phyloP scores from a whole-genome alignment of 2,797 vertebrate genomes.

The Argya squamiceps region DNA sequence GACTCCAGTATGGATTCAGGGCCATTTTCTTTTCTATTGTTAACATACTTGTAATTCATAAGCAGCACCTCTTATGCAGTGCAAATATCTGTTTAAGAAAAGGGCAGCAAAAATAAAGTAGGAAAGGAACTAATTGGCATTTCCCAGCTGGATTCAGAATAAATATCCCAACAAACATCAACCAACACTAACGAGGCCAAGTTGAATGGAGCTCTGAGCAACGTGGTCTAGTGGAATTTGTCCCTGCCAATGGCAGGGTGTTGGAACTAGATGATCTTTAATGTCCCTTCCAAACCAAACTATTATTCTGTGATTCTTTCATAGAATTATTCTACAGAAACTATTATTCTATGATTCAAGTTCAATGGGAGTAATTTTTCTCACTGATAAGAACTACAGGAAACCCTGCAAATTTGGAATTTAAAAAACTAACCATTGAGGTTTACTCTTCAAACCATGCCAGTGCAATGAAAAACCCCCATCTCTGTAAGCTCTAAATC shows the following conservation, averaged over 20 bases:
- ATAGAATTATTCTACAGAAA: neutral
- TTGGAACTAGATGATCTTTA: neutral
- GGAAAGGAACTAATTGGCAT: neutral
- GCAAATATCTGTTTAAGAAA: neutral
- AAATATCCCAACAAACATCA: neutral
- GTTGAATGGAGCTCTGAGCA: neutral
- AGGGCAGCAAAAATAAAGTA: neutral
- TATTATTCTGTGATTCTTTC: neutral
- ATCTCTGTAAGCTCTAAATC: neutral
- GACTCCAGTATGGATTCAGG: neutral
- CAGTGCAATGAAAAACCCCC: neutral
- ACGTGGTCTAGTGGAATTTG: neutral
- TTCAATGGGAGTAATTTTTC: neutral
- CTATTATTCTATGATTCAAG: neutral
- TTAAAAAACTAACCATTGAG: neutral
- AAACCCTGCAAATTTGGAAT: neutral
- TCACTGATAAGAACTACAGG: neutral
- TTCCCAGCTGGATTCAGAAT: neutral
- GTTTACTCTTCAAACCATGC: neutral
- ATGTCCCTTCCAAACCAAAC: neutral
- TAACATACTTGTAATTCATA: neutral
- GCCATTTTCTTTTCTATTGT: neutral
- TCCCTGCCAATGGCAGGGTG: neutral
- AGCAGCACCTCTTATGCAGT: neutral
- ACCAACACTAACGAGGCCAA: neutral